A percentile compares a stretch with the other conserved stretches of the same genome.
Evolutionary conservation across 2,888 invertebrate species (phyloP).

Genomic region (Hofmannophila pseudospretella): DNA sequence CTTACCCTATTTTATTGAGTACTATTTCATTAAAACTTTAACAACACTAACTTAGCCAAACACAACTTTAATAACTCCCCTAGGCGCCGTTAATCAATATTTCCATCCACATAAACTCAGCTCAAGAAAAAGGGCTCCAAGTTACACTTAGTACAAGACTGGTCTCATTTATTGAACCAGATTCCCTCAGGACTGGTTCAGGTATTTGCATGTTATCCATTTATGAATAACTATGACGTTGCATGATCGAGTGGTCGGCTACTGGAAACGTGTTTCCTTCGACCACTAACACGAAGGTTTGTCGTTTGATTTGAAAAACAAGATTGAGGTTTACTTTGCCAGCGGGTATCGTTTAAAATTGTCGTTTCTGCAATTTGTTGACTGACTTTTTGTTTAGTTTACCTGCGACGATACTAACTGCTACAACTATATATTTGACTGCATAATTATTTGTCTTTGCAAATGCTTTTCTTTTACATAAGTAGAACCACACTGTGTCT

Average conservation of each 20-base stretch:
- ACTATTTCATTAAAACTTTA: too few species aligned
- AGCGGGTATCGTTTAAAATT: background rate
- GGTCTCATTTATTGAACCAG: slow-evolving; percentile 26
- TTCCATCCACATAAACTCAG: background rate
- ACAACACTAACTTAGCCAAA: too few species aligned
- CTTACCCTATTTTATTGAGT: too few species aligned
- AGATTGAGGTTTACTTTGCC: background rate
- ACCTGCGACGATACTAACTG: too few species aligned
- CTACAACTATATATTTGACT: too few species aligned
- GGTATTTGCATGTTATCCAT: slow-evolving; percentile 32
- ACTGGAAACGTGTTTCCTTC: slow-evolving; percentile 6
- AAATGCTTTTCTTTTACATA: too few species aligned
- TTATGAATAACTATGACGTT: slow-evolving; percentile 25
- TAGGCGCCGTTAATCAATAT: background rate
- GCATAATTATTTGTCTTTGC: too few species aligned
- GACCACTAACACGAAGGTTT: background rate
- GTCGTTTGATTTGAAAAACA: background rate
- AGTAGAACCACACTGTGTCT: too few species aligned
- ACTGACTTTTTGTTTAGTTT: too few species aligned
- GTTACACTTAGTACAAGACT: slow-evolving; percentile 23
- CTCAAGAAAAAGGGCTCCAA: background rate
- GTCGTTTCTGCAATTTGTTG: too few species aligned
- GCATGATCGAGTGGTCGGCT: slow-evolving; percentile 14
- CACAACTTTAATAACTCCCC: too few species aligned
- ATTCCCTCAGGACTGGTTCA: slow-evolving; percentile 29